Evolutionary conservation across 2,797 vertebrate species (phyloP).

Genomic region (Trematomus bernacchii): DNA sequence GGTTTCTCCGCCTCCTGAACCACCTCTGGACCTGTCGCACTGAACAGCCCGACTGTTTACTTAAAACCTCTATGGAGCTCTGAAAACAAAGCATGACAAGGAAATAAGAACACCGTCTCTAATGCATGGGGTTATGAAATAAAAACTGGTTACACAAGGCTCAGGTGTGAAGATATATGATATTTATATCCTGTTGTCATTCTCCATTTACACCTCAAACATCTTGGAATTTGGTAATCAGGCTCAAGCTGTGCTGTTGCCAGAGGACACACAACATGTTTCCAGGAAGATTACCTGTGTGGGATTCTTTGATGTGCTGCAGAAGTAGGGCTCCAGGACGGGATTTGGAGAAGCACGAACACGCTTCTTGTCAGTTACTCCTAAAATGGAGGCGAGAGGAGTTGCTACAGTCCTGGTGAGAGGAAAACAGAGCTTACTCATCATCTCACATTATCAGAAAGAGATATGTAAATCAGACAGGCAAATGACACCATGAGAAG

Average conservation of each 20-base stretch:
- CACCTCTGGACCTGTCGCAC: slow-evolving; percentile 92
- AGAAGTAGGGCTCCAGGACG: slow-evolving; percentile 89
- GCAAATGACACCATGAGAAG: slow-evolving; percentile 7
- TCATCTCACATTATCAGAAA: neutral
- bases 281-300: slow-evolving; percentile 86
- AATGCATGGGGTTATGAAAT: neutral
- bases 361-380: slow-evolving; percentile 89
- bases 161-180: neutral
- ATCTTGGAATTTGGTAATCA: slow-evolving; percentile 5
- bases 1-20: slow-evolving; percentile 94
- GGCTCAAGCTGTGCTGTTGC: neutral
- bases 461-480: slow-evolving; percentile 28
- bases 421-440: neutral
- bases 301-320: slow-evolving; percentile 88
- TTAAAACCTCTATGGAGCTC: slow-evolving; percentile 89
- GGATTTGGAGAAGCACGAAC: slow-evolving; percentile 86
- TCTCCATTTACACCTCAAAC: slow-evolving; percentile 2
- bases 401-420: slow-evolving; percentile 86
- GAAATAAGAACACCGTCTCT: neutral
- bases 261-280: neutral
- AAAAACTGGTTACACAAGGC: neutral
- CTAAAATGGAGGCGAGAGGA: slow-evolving; percentile 88
- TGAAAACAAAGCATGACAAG: slow-evolving; percentile 60
- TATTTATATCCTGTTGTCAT: neutral
- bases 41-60: slow-evolving; percentile 86